These are phyloP conservation scores for Candoia aspera DNA, from an alignment of 2,113 vertebrate species.

Conservation along the genomic window DNA sequence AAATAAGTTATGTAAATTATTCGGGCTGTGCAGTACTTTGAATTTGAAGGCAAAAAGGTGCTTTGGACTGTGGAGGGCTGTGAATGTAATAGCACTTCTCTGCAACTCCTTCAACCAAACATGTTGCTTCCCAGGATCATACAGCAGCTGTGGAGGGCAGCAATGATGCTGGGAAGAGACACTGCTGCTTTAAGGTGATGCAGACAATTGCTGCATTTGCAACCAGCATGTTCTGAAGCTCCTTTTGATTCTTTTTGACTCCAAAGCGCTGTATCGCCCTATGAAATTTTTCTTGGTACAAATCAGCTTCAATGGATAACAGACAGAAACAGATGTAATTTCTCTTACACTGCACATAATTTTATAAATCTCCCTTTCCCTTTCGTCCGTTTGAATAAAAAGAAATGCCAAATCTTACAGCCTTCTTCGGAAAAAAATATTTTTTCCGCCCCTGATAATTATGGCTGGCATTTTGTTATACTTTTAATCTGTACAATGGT, in stretches of 20 bases:
- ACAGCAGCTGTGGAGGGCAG: not conserved
- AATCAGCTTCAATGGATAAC: not conserved
- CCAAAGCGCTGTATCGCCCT: not conserved
- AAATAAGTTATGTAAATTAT: not conserved
- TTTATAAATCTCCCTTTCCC: not conserved
- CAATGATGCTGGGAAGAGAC: not conserved
- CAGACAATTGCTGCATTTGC: not conserved
- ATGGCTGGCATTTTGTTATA: not conserved
- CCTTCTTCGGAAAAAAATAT: not conserved
- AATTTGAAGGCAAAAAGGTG: not conserved
- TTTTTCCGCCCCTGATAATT: not conserved
- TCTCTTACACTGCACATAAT: not conserved
- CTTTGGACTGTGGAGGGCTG: not conserved
- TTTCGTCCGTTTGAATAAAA: not conserved
- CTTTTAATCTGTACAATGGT: not conserved
- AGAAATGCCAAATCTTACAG: not conserved
- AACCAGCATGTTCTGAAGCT: not conserved
- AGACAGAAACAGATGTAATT: not conserved
- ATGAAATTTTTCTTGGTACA: not conserved
- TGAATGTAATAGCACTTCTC: not conserved
- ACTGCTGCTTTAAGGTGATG: not conserved
- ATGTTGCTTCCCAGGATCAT: not conserved
- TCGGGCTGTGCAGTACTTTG: not conserved
- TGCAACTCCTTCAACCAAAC: not conserved
- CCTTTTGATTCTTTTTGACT: not conserved